phyloP scores from a whole-genome alignment of 2,888 invertebrate genomes.

The Scaptomyza caliginosa region DNA sequence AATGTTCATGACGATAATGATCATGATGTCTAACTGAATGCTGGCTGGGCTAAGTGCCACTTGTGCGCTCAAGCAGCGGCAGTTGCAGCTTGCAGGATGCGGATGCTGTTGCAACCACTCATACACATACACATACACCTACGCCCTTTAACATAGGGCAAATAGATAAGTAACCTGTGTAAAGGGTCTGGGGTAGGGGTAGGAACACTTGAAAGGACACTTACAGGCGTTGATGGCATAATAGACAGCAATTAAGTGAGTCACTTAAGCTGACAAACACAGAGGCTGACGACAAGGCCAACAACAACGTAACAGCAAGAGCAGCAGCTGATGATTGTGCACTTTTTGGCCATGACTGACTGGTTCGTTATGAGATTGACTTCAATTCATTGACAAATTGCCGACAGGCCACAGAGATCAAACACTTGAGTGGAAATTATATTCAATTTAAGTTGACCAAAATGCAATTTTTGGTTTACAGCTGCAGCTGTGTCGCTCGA shows the following conservation, averaged over 20 bases:
- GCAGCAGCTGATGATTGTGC: slow-evolving; percentile 43
- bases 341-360: slow-evolving; percentile 31
- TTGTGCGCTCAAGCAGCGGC: slow-evolving; percentile 48
- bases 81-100: slow-evolving; percentile 65
- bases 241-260: slow-evolving; percentile 76
- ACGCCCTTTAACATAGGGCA: not conserved
- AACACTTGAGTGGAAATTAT: not conserved
- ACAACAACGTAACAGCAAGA: not conserved
- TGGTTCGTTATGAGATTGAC: slow-evolving; percentile 12
- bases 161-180: slow-evolving; percentile 48
- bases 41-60: slow-evolving; percentile 56
- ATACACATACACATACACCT: slow-evolving; percentile 15
- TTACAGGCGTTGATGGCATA: slow-evolving; percentile 73
- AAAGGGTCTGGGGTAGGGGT: not conserved
- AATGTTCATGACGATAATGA: slow-evolving; percentile 25
- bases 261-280: slow-evolving; percentile 69
- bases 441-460: slow-evolving; percentile 18
- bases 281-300: slow-evolving; percentile 32
- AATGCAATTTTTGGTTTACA: slow-evolving; percentile 21
- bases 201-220: slow-evolving; percentile 62
- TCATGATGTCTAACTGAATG: slow-evolving; percentile 30
- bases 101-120: slow-evolving; percentile 53
- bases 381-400: slow-evolving; percentile 13
- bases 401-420: not conserved
- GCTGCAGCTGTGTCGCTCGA: slow-evolving; percentile 18